Base-by-base conservation (phyloP, 2,888 invertebrate genomes). In the Acanthacorydalis orientalis region DNA sequence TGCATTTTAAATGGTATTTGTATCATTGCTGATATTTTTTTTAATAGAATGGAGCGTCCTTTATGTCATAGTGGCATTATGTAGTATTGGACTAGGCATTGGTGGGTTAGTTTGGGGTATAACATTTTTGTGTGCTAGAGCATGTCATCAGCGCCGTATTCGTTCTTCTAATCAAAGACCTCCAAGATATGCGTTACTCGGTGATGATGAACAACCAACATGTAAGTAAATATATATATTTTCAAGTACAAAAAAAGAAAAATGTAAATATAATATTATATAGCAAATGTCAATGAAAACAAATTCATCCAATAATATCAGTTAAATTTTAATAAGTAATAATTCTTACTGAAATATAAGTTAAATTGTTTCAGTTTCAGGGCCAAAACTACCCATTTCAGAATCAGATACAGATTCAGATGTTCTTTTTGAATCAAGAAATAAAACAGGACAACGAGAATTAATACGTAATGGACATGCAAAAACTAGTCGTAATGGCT, bases 401-500 rank as follows among this genome's bases (percentile, higher is more conserved):
- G 88, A 88, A 57, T 78, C 81, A 1, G 88, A 88, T 53, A 85
- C 86, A 0, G 88, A 89, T 56, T 88, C 87, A 0, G 87, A 89
- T 64, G 83, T 89, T 8, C 67, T 88, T 15, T 88, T 88, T 61
- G 88, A 88, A 62, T 77, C 80, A 9, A 75, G 79, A 48, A 73
- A 71, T 51, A 80, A 79, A 55, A 71, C 73, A 31, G 53, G 60
- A 47, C 56, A 57, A 4, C 57, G 69, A 1, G 69, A 71, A 9
- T 68, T 69, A 64, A 72, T 70, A 58, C 70, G 73, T 49, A 80
- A 77, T 57, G 77, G 77, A 14, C 68, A 61, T 51, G 59, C 65
- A 48, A 73, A 71, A 60, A 61, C 66, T 32, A 62, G 68, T 51
- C 68, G 75, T 54, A 75, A 75, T 53, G 74, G 74, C 33, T 73